These are phyloP conservation scores for Panthera uncia DNA, from an alignment of 2,113 vertebrate species.

Conservation along the genomic window DNA sequence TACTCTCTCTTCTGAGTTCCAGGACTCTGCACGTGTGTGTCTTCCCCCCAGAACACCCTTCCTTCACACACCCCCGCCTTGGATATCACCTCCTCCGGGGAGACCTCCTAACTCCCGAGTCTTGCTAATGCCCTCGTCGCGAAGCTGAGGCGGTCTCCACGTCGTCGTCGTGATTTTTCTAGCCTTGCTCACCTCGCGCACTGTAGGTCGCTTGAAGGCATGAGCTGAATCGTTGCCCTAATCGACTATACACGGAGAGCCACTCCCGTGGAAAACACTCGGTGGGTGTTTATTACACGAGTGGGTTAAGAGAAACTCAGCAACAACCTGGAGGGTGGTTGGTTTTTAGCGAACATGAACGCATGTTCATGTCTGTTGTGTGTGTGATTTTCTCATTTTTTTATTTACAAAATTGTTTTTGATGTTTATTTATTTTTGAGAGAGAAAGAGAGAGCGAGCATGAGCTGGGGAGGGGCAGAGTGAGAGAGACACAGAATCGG, in stretches of 20 bases:
- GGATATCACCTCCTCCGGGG: neutral
- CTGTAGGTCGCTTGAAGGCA: neutral
- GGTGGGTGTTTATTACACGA: neutral
- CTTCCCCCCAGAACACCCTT: neutral
- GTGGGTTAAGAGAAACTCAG: neutral
- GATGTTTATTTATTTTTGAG: too few relatives aligned
- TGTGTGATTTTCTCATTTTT: neutral
- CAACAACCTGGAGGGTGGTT: too few relatives aligned
- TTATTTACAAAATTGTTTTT: neutral
- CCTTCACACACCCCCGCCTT: neutral
- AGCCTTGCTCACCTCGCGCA: neutral
- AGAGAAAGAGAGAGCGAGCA: too few relatives aligned
- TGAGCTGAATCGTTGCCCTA: neutral
- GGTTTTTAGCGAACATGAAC: neutral
- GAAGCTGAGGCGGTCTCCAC: neutral
- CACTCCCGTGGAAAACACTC: neutral
- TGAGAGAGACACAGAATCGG: too few relatives aligned
- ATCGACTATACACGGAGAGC: neutral
- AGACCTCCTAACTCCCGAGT: neutral
- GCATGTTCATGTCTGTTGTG: neutral
- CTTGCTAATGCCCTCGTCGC: fast-evolving
- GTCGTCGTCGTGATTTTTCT: neutral
- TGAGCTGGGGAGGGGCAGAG: too few relatives aligned
- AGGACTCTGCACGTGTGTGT: neutral
- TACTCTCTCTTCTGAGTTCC: neutral